Conservation (phyloP, 2,113 vertebrate genomes). For the Microtus oregoni region DNA sequence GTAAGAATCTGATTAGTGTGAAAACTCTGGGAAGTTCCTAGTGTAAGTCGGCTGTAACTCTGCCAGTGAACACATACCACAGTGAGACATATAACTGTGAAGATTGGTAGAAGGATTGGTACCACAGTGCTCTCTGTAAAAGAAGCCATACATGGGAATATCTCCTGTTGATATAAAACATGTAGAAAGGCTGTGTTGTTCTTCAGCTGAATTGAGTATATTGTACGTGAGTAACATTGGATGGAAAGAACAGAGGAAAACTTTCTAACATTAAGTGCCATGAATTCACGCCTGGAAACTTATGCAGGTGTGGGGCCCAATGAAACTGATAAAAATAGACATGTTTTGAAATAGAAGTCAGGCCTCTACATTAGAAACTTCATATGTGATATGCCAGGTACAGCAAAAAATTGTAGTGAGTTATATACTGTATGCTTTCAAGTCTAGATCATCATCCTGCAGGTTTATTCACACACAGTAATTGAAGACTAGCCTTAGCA, state of each 20-base stretch:
- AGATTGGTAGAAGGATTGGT: not conserved
- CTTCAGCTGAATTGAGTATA: not conserved
- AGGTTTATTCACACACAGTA: not conserved
- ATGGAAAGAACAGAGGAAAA: not conserved
- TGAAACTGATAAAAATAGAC: not conserved
- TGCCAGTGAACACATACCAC: not conserved
- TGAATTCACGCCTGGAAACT: not conserved
- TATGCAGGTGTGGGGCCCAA: not conserved
- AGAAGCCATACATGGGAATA: not conserved
- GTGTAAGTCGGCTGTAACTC: not conserved
- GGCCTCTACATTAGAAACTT: not conserved
- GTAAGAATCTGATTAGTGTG: too few relatives aligned
- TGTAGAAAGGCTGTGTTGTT: not conserved
- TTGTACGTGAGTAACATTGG: not conserved
- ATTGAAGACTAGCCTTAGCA: not conserved
- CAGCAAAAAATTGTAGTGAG: not conserved
- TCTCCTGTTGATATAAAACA: not conserved
- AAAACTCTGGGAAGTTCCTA: not conserved
- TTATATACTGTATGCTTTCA: not conserved
- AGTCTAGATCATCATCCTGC: not conserved
- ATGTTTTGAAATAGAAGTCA: not conserved
- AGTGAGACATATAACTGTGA: not conserved
- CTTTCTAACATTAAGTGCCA: not conserved
- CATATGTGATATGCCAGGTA: not conserved
- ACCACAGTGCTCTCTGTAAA: not conserved